Conservation (phyloP, 2,888 invertebrate genomes). For the Tachystola acroxantha region DNA sequence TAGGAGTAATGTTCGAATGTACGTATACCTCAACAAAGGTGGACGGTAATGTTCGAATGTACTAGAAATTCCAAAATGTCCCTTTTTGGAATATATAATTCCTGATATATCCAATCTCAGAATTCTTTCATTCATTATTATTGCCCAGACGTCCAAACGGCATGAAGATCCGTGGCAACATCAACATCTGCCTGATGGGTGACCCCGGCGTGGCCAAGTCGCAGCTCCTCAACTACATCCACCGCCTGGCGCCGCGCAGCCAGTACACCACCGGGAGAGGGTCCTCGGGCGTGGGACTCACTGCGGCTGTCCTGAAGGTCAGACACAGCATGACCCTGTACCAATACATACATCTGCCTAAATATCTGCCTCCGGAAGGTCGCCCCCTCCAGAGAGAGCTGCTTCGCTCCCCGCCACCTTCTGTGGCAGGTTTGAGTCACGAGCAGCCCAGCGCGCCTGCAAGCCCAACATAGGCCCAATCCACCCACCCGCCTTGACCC, state of each 20-base stretch:
- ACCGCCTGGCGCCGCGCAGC: conserved; percentile 93
- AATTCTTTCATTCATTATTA: no score
- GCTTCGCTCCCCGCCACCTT: no score
- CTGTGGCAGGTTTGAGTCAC: no score
- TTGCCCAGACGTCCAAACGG: conserved; percentile 88
- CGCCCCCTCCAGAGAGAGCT: no score
- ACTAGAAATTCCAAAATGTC: no score
- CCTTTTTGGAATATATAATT: no score
- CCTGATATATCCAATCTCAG: no score
- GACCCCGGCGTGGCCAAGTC: conserved; percentile 99
- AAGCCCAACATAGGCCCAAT: no score
- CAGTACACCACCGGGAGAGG: conserved; percentile 98
- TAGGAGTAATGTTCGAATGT: background rate
- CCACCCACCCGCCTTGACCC: no score
- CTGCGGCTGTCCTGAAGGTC: conserved; percentile 96
- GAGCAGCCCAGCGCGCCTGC: no score
- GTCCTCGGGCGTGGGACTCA: conserved; percentile 98
- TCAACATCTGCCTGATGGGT: conserved; percentile 99
- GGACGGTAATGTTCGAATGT: no score
- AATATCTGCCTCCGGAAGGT: no score
- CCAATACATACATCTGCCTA: background rate
- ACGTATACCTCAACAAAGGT: background rate
- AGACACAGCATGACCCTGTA: background rate
- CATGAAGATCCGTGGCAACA: conserved; percentile 98
- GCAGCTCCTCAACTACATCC: conserved; percentile 96